Evolutionary conservation across 2,113 vertebrate genomes (phyloP), one percentile per base, ranked within the genome.

Genomic region (Rhizomys pruinosus): DNA sequence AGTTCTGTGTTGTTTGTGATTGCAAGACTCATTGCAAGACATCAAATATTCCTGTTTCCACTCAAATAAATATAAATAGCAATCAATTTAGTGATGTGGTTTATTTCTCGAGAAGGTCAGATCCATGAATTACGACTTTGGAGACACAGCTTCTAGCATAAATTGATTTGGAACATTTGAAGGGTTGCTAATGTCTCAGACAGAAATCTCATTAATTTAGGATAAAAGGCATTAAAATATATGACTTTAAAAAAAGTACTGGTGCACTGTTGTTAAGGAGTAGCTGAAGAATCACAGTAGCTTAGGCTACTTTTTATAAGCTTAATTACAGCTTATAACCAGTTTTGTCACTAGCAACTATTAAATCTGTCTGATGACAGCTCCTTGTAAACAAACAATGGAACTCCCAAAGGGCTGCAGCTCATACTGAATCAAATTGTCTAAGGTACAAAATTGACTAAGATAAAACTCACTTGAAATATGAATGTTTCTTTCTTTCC

Each of bases 191-290:
- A 86, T 79, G 42, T 84, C 92, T 93, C 57, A 85, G 55, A 87
- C 91, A 79, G 86, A 93, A 95, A 89, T 87, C 63, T 82, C 44
- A 94, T 91, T 92, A 89, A 91, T 91, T 94, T 59, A 91, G 92
- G 76, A 74, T 79, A 93, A 91, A 95, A 89, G 29, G 23, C 7
- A 39, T 91, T 89, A 89, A 92, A n/a, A 87, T 69, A 34, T 19
- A 92, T 23, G 13, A 37, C 52, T 89, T 94, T 63, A 93, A 89
- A 82, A 79, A n/a, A n/a, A n/a, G 74, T 90, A 94, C 59, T 69
- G 68, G 23, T 25, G 1, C 5, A 27, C 25, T 86, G 13, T 91
- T 81, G 91, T 79, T 92, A 85, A 91, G n/a, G 57, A 91, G 29
- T 55, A 90, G 32, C 34, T 95, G n/a, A 86, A 57, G 23, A 94